Conservation (phyloP, 1,140 invertebrate genomes). For the Tetranychus cinnabarinus region DNA sequence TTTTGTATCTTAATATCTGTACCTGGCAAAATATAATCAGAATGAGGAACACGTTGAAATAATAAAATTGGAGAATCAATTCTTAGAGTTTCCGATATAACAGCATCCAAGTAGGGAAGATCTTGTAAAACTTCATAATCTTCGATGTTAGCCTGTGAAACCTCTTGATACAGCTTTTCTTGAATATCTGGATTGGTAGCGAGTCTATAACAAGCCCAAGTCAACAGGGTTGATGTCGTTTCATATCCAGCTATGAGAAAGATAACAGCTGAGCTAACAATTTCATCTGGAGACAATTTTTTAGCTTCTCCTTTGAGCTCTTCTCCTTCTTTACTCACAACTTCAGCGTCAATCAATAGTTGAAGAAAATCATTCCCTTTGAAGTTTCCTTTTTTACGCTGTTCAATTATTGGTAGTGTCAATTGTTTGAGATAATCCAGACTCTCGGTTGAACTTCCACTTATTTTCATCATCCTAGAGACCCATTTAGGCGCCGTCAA, state of each 20-base stretch:
- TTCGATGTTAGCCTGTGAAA: no score
- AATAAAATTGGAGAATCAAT: constrained; percentile 15
- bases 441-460: not conserved
- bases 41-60: constrained; percentile 23
- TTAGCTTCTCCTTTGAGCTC: not conserved
- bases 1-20: constrained; percentile 17
- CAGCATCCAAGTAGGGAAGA: no score
- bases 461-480: not conserved
- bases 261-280: constrained; percentile 33
- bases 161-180: no score
- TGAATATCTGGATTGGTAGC: no score
- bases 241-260: constrained; percentile 43
- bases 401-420: not conserved
- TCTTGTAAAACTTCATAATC: no score
- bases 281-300: constrained; percentile 23
- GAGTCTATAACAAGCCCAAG: no score
- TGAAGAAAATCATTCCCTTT: not conserved
- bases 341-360: not conserved
- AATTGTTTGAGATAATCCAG: not conserved
- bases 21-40: constrained; percentile 1
- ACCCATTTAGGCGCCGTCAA: not conserved
- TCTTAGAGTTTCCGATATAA: not conserved
- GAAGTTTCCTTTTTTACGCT: not conserved
- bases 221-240: constrained; percentile 25
- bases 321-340: not conserved